Percentiles rank a stretch among this genome's conserved stretches.
Conservation (phyloP, 2,797 vertebrate genomes). For the Coluber constrictor region DNA sequence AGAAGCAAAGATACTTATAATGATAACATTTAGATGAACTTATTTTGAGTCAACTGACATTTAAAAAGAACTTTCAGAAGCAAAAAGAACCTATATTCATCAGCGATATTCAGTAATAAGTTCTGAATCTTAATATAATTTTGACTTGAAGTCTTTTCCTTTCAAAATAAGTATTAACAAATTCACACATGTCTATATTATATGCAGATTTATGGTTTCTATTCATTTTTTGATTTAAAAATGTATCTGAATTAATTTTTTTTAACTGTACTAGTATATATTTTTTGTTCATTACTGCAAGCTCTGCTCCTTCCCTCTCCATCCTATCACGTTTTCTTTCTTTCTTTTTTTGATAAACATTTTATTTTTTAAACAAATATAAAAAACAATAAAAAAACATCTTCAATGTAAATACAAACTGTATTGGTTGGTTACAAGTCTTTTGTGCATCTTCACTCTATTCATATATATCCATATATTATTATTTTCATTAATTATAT, state of each 20-base stretch:
- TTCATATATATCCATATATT: too few relatives aligned
- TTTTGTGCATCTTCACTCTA: too few relatives aligned
- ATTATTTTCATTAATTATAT: too few relatives aligned
- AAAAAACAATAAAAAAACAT: too few relatives aligned
- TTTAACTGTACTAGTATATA: neutral
- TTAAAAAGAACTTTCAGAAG: neutral
- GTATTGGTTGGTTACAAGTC: too few relatives aligned
- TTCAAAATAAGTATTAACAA: neutral
- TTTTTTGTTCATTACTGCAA: neutral
- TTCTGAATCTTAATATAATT: neutral
- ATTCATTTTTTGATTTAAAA: neutral
- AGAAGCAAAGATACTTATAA: neutral
- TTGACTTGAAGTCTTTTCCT: neutral
- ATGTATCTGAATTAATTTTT: neutral
- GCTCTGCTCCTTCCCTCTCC: neutral
- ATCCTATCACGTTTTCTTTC: neutral
- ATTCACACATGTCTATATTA: neutral
- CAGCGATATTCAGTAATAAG: neutral
- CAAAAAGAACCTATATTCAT: neutral
- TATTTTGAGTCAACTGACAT: neutral
- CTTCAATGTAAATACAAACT: too few relatives aligned
- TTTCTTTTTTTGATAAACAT: too few relatives aligned
- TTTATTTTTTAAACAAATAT: too few relatives aligned
- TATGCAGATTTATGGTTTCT: neutral
- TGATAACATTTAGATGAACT: neutral